These are phyloP conservation scores for Phoxinus dragarum DNA, from an alignment of 2,797 vertebrate species.

Conservation along the genomic window DNA sequence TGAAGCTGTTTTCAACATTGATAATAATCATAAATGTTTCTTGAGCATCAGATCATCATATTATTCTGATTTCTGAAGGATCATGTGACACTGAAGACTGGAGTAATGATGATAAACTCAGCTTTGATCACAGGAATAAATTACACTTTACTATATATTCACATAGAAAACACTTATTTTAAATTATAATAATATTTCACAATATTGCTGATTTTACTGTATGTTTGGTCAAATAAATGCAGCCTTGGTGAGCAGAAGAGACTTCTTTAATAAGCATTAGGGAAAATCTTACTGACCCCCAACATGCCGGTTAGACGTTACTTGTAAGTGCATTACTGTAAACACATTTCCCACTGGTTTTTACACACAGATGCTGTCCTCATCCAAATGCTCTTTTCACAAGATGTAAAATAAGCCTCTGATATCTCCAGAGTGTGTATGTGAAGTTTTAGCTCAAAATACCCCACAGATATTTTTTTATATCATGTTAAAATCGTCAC, in stretches of 20 bases:
- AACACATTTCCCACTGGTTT: background rate
- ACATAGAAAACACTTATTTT: background rate
- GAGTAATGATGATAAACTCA: too few relatives aligned
- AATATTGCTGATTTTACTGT: background rate
- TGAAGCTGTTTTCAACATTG: too few relatives aligned
- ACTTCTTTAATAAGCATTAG: background rate
- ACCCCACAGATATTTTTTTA: too few relatives aligned
- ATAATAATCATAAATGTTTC: too few relatives aligned
- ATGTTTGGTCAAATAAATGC: background rate
- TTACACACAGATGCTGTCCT: background rate
- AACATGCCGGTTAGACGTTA: background rate
- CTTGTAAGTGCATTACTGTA: background rate
- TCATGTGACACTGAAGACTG: too few relatives aligned
- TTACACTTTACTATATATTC: background rate
- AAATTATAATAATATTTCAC: background rate
- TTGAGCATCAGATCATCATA: too few relatives aligned
- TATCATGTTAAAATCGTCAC: too few relatives aligned
- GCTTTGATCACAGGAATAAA: background rate
- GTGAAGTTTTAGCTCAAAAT: too few relatives aligned
- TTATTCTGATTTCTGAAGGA: too few relatives aligned
- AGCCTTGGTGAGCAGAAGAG: background rate
- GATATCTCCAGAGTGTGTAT: too few relatives aligned
- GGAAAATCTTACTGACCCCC: background rate
- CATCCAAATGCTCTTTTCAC: too few relatives aligned
- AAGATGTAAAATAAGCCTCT: too few relatives aligned